Conservation (phyloP, 2,888 invertebrate genomes). For the Steinernema hermaphroditum region DNA sequence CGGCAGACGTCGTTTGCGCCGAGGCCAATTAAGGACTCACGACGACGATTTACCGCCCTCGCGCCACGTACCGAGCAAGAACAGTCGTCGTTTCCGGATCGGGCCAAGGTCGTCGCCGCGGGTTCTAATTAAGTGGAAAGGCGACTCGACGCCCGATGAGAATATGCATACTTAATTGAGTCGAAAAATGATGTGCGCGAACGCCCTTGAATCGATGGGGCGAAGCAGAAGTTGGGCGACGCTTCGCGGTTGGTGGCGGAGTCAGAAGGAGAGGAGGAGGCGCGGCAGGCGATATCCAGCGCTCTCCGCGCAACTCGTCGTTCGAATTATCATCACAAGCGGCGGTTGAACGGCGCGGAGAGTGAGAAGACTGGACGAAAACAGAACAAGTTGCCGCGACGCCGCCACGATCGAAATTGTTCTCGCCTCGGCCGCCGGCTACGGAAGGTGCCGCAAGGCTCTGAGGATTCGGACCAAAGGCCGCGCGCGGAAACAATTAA, state of each 20-base stretch:
- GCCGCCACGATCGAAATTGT: constrained; percentile 11
- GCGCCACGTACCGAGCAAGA: not conserved
- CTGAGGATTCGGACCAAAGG: not conserved
- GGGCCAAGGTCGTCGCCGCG: constrained; percentile 23
- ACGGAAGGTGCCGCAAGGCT: not conserved
- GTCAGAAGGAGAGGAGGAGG: not conserved
- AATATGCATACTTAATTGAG: constrained; percentile 23
- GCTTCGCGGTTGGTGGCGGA: too few species aligned
- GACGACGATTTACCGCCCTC: constrained; percentile 12
- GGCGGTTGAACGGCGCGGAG: not conserved
- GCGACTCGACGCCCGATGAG: not conserved
- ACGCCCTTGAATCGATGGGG: not conserved
- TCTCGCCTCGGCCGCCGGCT: not conserved
- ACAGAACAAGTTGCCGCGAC: constrained; percentile 8
- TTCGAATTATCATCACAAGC: not conserved
- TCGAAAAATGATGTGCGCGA: constrained; percentile 26
- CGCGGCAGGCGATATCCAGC: not conserved
- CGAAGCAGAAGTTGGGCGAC: too few species aligned
- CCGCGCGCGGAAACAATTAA: not conserved
- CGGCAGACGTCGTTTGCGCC: not conserved
- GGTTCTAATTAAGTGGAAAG: constrained; percentile 16
- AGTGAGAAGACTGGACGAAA: not conserved
- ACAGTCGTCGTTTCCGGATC: constrained; percentile 8
- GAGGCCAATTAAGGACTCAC: constrained; percentile 21
- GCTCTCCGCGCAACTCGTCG: not conserved